These are phyloP conservation scores for Drosophila prostipennis DNA, from an alignment of 2,888 invertebrate species.

Conservation along the genomic window DNA sequence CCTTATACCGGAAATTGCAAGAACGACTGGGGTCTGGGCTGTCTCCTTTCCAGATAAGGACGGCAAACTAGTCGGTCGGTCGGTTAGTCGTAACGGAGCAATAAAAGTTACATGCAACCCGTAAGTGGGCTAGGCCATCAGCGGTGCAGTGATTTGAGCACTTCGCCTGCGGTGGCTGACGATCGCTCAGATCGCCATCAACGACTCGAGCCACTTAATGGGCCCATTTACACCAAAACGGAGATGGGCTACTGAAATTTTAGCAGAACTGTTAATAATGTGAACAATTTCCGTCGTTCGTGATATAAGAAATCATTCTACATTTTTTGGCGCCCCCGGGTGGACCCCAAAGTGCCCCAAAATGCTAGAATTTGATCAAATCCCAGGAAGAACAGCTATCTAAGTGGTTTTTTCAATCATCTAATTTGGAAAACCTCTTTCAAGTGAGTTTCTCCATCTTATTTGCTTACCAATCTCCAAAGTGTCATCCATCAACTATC, in stretches of 20 bases:
- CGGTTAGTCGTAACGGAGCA: conserved; percentile 16
- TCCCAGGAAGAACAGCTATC: not conserved
- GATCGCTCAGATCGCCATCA: conserved; percentile 2
- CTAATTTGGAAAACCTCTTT: conserved; percentile 10
- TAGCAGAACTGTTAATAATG: conserved; percentile 2
- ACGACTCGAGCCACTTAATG: conserved; percentile 43
- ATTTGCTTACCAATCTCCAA: conserved; percentile 4
- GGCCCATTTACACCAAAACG: conserved; percentile 38
- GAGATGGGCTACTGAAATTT: conserved; percentile 38
- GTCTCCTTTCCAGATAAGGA: conserved; percentile 44
- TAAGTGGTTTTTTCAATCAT: not conserved
- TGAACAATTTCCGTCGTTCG: not conserved
- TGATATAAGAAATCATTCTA: not conserved
- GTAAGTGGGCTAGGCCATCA: conserved; percentile 30
- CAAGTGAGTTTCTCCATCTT: conserved; percentile 1
- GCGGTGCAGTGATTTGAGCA: conserved; percentile 20
- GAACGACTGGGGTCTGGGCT: not conserved
- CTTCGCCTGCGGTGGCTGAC: conserved; percentile 6
- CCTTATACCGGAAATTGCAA: conserved; percentile 47
- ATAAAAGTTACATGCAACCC: conserved; percentile 40
- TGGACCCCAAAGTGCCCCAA: not conserved
- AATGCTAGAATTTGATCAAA: too few species aligned
- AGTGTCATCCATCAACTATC: conserved; percentile 4
- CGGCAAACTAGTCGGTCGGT: conserved; percentile 10
- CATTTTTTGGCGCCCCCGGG: too few species aligned